Conservation (phyloP, 2,888 invertebrate species). For the Ectemnius lituratus region DNA sequence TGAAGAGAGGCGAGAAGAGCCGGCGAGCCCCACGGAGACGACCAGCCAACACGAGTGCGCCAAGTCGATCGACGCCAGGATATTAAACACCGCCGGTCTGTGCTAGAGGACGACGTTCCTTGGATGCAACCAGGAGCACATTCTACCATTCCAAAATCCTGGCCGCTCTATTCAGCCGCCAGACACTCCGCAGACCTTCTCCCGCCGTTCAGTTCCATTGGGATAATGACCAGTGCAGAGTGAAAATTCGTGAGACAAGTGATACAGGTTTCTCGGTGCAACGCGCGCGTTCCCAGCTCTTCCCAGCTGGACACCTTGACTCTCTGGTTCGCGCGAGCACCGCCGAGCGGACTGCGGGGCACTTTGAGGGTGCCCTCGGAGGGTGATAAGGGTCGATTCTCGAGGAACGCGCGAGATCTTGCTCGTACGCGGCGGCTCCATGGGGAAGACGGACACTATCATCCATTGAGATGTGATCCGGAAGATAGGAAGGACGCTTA, state of each 20-base stretch:
- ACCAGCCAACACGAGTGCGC: too few species aligned
- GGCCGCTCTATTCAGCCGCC: too few species aligned
- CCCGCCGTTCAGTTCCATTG: not conserved
- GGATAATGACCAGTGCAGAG: conserved; percentile 50
- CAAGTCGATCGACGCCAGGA: too few species aligned
- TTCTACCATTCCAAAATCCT: too few species aligned
- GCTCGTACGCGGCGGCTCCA: conserved; percentile 55
- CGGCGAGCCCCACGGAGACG: too few species aligned
- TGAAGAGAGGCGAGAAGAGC: conserved; percentile 14
- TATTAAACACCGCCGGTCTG: too few species aligned
- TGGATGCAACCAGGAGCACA: too few species aligned
- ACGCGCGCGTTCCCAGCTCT: conserved; percentile 3
- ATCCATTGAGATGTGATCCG: conserved; percentile 76
- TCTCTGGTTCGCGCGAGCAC: not conserved
- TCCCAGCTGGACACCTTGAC: not conserved
- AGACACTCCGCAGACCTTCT: too few species aligned
- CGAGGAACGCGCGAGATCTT: conserved; percentile 52
- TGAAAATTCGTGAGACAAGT: conserved; percentile 38
- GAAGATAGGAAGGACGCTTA: conserved; percentile 66
- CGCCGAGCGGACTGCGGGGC: not conserved
- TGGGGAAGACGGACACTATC: conserved; percentile 62
- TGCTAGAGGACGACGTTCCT: too few species aligned
- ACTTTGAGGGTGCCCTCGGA: conserved; percentile 27
- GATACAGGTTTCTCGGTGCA: conserved; percentile 9
- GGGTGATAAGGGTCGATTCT: conserved; percentile 19